Percentiles rank a stretch among this genome's conserved stretches.
phyloP scores from a whole-genome alignment of 2,113 vertebrate genomes.

The Ophthalmolycus amberensis region DNA sequence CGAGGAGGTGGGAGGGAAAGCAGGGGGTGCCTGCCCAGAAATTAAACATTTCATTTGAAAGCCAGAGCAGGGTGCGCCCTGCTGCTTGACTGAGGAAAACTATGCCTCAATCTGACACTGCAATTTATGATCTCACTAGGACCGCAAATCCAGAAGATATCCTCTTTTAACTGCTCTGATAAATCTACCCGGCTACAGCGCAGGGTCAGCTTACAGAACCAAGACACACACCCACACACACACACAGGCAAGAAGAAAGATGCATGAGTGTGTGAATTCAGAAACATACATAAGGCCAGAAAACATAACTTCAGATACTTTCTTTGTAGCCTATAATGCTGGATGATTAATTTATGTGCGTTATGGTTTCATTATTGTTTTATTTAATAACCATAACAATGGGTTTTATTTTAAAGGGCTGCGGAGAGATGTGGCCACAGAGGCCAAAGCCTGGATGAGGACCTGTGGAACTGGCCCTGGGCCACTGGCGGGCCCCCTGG shows the following conservation, averaged over 20 bases:
- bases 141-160: constrained; percentile 81
- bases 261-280: constrained; percentile 20
- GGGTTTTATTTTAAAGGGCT: constrained; percentile 65
- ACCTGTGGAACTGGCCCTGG: constrained; percentile 57
- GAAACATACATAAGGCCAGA: constrained; percentile 41
- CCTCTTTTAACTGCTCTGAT: constrained; percentile 80
- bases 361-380: constrained; percentile 74
- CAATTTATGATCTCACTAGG: constrained; percentile 83
- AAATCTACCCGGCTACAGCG: constrained; percentile 75
- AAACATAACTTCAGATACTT: constrained; percentile 37
- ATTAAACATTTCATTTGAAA: constrained; percentile 73
- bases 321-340: constrained; percentile 50
- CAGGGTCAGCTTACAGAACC: constrained; percentile 72
- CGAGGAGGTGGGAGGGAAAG: constrained; percentile 44
- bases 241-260: constrained; percentile 25
- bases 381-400: constrained; percentile 79
- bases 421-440: constrained; percentile 48
- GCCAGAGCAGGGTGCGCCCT: constrained; percentile 66
- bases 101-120: constrained; percentile 73
- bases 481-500: constrained; percentile 50
- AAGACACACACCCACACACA: constrained; percentile 44
- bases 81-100: constrained; percentile 80
- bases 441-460: constrained; percentile 40
- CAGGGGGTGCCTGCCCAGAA: constrained; percentile 65
- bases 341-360: constrained; percentile 69